Evolutionary conservation across 2,113 vertebrate genomes (phyloP).

Genomic region (Rhinopomastus cyanomelas): DNA sequence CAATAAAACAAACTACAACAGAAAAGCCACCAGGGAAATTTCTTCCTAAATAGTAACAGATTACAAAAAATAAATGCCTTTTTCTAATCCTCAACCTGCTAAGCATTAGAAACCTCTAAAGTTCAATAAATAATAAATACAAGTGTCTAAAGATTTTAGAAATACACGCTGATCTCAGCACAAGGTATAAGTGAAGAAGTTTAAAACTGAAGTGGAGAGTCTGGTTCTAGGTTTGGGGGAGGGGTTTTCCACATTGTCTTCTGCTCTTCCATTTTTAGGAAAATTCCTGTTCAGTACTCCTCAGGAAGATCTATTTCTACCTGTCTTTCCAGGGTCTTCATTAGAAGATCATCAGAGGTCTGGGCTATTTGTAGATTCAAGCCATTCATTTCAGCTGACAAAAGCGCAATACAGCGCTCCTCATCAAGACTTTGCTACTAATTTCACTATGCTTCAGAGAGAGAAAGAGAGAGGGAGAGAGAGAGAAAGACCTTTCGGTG

Average conservation of each 20-base stretch:
- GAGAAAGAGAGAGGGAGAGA: too few relatives aligned
- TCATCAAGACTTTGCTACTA: accelerated
- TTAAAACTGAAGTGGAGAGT: not conserved
- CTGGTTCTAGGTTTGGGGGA: not conserved
- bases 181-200: not conserved
- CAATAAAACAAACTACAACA: not conserved
- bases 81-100: not conserved
- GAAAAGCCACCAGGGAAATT: not conserved
- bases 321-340: not conserved
- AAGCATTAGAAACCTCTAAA: not conserved
- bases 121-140: not conserved
- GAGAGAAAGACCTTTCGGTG: too few relatives aligned
- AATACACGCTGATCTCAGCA: not conserved
- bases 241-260: not conserved
- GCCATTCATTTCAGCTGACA: not conserved
- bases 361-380: not conserved
- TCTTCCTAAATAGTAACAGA: not conserved
- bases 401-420: not conserved
- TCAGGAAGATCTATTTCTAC: not conserved
- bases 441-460: not conserved
- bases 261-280: not conserved
- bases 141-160: not conserved
- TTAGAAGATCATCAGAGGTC: not conserved
- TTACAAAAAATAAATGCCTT: not conserved
- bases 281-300: not conserved